Evolutionary conservation across 2,797 vertebrate genomes (phyloP).

Genomic region (Rhinella marina): DNA sequence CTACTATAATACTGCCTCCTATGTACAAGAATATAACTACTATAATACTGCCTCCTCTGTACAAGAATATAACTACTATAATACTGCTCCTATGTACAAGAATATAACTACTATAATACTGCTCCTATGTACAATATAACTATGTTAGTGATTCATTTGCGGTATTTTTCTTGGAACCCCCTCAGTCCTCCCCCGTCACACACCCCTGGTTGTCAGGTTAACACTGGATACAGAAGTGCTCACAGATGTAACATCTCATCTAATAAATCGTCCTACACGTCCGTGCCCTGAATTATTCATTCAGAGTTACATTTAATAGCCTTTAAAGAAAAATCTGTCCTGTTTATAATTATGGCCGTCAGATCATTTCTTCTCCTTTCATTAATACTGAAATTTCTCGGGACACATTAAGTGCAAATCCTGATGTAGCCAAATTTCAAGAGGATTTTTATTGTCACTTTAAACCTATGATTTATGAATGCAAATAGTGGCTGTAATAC

Average conservation of each 20-base stretch:
- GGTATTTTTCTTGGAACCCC: too few species aligned
- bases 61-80: neutral
- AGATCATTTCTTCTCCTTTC: neutral
- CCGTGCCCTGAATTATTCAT: neutral
- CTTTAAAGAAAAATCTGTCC: conserved; percentile 10
- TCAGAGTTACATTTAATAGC: neutral
- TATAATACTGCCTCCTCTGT: neutral
- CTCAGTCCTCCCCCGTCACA: neutral
- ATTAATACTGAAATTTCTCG: conserved; percentile 7
- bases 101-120: neutral
- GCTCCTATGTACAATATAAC: neutral
- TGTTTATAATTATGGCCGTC: conserved; percentile 7
- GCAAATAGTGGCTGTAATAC: neutral
- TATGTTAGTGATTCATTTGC: too few species aligned
- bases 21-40: conserved; percentile 1
- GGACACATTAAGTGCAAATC: conserved; percentile 22
- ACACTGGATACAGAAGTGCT: neutral
- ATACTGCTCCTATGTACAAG: neutral
- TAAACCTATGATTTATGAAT: neutral
- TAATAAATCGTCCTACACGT: neutral
- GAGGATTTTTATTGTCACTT: conserved; percentile 12
- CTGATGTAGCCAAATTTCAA: neutral
- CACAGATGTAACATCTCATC: neutral
- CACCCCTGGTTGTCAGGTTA: too few species aligned
- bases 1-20: neutral